Base-by-base conservation (phyloP, 1,140 invertebrate genomes). In the Drosophila melanica region DNA sequence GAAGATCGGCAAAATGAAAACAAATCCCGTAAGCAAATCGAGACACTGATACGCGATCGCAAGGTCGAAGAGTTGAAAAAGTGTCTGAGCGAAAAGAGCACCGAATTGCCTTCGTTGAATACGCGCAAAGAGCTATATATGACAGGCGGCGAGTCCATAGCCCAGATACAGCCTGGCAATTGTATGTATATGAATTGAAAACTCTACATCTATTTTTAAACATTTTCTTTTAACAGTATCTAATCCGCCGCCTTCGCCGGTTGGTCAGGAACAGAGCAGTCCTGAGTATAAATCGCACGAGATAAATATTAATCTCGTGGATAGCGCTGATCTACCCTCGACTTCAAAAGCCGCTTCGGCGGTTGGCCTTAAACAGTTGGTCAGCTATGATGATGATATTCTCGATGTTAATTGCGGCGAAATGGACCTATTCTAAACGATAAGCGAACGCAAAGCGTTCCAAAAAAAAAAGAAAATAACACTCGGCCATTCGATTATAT, bases 191-290 rank as follows among this genome's bases (percentile, higher is more conserved):
- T 0, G 1, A 42, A 7, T 9, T 48, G 12, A 10, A 42, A 9
- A 35, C 48, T 42, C 23, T 69, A 27, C 55, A 30, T 37, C 47
- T 11, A 14, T 39, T n/a, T 33, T 33, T 45, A 47, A 11, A 16
- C 16, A 35, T n/a, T 12, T 0, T 18, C 12, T 18, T 16, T 10
- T 75, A 59, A 16, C 45, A 90, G 94, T 95, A 37, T 95, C 94
- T 4, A 96, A 96, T 92, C 95, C 96, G 20, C 96, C 96, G 11
- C 96, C 96, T 10, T 96, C 95, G 35, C 96, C 96, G 4, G 96
- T 95, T 37, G 96, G 95, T 0, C 94, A 95, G 20, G 95, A 96
- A 79, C 94, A 95, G 20, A 75, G 81, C 85, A 94, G 95, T 58
- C 94, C 95, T 60, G 95, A 95, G 77, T 93, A 93, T 10, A 92